Evolutionary conservation across 2,888 invertebrate genomes (phyloP).

Genomic region (Subacronicta megacephala): DNA sequence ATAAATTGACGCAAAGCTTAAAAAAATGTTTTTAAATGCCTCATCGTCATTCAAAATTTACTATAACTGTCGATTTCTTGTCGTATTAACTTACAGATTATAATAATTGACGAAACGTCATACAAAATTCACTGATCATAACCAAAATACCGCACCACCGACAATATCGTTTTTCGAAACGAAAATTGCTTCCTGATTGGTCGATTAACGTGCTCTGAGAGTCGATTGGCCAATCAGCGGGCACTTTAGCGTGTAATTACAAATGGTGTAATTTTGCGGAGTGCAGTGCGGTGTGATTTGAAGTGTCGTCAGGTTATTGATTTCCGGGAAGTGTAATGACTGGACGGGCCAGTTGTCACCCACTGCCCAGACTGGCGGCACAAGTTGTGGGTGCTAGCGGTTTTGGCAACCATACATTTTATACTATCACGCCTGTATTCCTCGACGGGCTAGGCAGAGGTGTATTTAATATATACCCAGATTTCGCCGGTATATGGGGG

Average conservation of each 20-base stretch:
- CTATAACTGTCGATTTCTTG: no score
- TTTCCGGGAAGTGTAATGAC: conserved; percentile 76
- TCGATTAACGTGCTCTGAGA: conserved; percentile 54
- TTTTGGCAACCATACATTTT: no score
- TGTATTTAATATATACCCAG: no score
- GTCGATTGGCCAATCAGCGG: conserved; percentile 51
- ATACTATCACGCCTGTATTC: no score
- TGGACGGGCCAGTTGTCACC: conserved; percentile 70
- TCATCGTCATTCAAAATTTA: neutral
- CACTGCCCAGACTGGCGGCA: conserved; percentile 21
- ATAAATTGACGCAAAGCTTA: neutral
- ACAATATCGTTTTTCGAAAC: conserved; percentile 33
- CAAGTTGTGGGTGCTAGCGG: conserved; percentile 20
- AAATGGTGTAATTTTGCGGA: conserved; percentile 59
- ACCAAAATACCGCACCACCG: conserved; percentile 9
- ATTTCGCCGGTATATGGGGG: no score
- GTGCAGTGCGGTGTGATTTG: conserved; percentile 51
- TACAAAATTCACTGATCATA: neutral
- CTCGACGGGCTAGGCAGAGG: no score
- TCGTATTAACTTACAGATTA: no score
- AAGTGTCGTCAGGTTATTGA: conserved; percentile 73
- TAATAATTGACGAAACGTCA: neutral
- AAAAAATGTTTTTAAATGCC: neutral
- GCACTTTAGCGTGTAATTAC: conserved; percentile 54
- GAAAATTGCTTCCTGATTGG: conserved; percentile 57